Conservation (phyloP, 2,113 vertebrate genomes). For the Hydropotes inermis region DNA sequence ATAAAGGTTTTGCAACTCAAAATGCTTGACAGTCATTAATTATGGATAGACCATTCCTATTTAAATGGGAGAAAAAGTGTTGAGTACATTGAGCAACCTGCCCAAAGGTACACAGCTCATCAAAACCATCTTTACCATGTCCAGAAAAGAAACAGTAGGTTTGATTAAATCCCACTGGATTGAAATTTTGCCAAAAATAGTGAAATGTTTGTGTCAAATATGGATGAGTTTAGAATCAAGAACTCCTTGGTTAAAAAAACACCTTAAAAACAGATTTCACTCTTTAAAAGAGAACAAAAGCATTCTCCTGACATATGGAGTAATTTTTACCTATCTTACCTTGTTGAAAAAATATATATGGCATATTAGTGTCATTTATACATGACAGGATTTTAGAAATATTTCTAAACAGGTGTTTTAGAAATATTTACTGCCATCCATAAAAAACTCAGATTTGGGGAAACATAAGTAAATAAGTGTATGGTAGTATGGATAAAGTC, state of each 20-base stretch:
- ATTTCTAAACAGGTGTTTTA: no score
- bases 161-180: neutral
- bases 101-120: neutral
- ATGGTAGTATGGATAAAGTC: neutral
- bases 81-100: neutral
- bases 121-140: neutral
- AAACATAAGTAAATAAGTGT: neutral
- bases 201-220: neutral
- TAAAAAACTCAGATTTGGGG: neutral
- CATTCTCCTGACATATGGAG: neutral
- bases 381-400: no score
- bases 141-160: neutral
- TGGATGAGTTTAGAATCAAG: neutral
- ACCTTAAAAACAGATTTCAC: neutral
- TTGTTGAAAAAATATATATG: neutral
- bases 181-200: neutral
- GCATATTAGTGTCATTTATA: neutral
- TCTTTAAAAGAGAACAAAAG: slow-evolving; percentile 31
- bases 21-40: neutral
- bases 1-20: neutral
- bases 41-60: neutral
- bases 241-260: neutral
- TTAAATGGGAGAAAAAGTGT: neutral
- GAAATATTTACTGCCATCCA: neutral
- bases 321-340: neutral